A percentile compares a stretch with the other conserved stretches of the same genome.
Conservation (phyloP, 30 jellyfish, hydroid and myxozoan genomes). For the Aurelia sp. region DNA sequence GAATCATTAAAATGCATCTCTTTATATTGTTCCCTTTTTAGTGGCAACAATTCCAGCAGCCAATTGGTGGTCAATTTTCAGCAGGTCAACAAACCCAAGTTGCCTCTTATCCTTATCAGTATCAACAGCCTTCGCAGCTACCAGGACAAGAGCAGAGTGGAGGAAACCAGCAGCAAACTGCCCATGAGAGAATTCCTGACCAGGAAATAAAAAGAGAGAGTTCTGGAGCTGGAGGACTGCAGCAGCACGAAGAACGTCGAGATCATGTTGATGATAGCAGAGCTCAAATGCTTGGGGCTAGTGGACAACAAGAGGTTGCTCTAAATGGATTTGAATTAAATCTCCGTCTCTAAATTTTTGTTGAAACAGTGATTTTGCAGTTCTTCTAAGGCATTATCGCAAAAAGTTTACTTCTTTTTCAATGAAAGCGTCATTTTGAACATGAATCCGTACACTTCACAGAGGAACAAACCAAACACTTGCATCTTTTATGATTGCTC, state of each 20-base stretch:
- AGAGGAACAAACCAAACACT: no score
- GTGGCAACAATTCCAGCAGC: conserved; percentile 72
- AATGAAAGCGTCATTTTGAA: no score
- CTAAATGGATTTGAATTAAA: no score
- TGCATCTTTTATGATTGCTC: no score
- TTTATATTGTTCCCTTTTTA: not conserved
- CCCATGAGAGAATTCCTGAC: conserved; percentile 43
- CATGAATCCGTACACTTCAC: no score
- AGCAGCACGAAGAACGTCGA: conserved; percentile 15
- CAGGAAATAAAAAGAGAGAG: conserved; percentile 22
- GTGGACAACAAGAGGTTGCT: not conserved
- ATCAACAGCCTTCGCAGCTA: conserved; percentile 55
- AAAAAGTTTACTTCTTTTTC: no score
- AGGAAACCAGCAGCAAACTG: conserved; percentile 21
- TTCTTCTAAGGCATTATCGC: no score
- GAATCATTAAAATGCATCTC: no score
- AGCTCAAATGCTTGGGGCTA: conserved; percentile 1
- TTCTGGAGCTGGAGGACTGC: not conserved
- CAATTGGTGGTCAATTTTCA: conserved; percentile 55
- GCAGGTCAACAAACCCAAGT: conserved; percentile 51
- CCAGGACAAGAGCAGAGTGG: not conserved
- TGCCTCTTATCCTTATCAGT: conserved; percentile 41
- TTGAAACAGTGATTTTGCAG: no score
- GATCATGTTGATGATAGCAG: conserved; percentile 34
- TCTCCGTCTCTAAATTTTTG: no score